Evolutionary conservation across 2,888 invertebrate genomes (phyloP), one percentile per base, ranked within the genome.

Genomic region (Sisyra terminalis): DNA sequence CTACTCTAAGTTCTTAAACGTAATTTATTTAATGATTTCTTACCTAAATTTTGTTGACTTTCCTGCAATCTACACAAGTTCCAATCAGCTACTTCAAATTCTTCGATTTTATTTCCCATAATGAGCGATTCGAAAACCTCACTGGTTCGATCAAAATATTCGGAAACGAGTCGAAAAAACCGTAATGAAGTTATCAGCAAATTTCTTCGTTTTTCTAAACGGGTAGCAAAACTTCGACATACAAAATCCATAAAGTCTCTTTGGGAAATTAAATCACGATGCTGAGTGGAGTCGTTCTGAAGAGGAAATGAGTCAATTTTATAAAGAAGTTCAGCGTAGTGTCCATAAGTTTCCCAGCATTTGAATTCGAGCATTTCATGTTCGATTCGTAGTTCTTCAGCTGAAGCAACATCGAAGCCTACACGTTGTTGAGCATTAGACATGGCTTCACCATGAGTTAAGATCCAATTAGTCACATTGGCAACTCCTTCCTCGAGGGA

Each of bases 201-300:
- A 55, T 80, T 83, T 45, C 82, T 66, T 32, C 86, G 63, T 32
- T 79, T 67, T 54, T 85, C 83, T 43, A 85, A 63, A 10, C 85
- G 66, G 24, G 73, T 72, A 1, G 83, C 82, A 55, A 84, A 85
- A 53, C 78, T 80, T 44, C 80, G 71, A 52, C 81, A 83, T 1
- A 84, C 78, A 46, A 80, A 82, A 60, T 85, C 81, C 80, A 86
- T 84, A 56, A 84, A 84, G 55, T 84, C 82, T 47, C 77, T 68
- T 53, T 82, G 80, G 1, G 80, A 76, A 46, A 73, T 63, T 39
- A 86, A 61, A 57, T 83, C 81, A 53, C 69, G 70, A 35, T 69
- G 69, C 35, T 64, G 63, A 24, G 53, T 46, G 7, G 53, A 55
- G 34, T 55, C 40, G 42, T 54, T 58, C 39, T 64, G 67, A 30